phyloP scores from a whole-genome alignment of 1,140 invertebrate species.

The Eubasilissa regina region DNA sequence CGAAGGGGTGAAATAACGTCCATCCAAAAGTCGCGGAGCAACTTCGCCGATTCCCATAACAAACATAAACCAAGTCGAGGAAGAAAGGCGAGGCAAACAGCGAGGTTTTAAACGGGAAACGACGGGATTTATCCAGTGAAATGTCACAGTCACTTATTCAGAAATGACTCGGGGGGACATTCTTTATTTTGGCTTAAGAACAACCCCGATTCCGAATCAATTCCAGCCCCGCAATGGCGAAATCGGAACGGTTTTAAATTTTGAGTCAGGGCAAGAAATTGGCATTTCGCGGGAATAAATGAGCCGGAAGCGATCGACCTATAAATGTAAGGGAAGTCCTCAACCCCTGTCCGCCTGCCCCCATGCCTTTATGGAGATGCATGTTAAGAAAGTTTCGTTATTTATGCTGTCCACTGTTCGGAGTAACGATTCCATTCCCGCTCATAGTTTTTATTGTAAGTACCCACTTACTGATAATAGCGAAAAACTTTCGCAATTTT shows the following conservation, averaged over 20 bases:
- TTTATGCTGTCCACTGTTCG: conserved; percentile 10
- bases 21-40: neutral
- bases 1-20: neutral
- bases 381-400: conserved; percentile 26
- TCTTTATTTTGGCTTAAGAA: conserved; percentile 40
- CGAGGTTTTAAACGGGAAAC: conserved; percentile 28
- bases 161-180: conserved; percentile 28
- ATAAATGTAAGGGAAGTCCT: conserved; percentile 46
- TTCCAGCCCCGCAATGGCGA: neutral
- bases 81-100: conserved; percentile 27
- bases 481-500: no score
- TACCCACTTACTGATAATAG: neutral
- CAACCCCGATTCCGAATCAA: conserved; percentile 35
- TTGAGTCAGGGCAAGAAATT: conserved; percentile 28
- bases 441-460: conserved; percentile 16
- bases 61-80: conserved; percentile 22
- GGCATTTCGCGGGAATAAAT: conserved; percentile 43
- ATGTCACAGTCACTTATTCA: conserved; percentile 32
- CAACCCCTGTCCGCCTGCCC: neutral
- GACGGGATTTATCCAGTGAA: conserved; percentile 17
- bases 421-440: conserved; percentile 4
- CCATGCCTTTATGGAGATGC: conserved; percentile 25
- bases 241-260: conserved; percentile 28
- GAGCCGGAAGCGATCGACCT: conserved; percentile 46
- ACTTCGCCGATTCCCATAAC: conserved; percentile 28